phyloP scores from a whole-genome alignment of 1,140 invertebrate genomes.

The Tetramorium parvispinum region DNA sequence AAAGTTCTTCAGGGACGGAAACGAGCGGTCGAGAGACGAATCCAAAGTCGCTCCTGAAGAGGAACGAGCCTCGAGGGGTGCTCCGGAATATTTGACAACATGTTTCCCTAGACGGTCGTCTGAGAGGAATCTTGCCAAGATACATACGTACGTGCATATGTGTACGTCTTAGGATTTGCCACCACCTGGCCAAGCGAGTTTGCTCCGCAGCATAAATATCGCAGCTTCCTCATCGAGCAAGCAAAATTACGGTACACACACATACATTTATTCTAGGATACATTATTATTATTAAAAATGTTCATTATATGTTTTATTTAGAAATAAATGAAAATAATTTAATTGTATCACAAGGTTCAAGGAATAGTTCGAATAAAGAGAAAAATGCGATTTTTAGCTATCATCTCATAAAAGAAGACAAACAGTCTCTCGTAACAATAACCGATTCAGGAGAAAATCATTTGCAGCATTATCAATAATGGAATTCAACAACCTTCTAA shows the following conservation, averaged over 20 bases:
- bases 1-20: conserved; percentile 63
- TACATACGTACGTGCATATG: conserved; percentile 39
- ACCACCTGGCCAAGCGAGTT: not conserved
- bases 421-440: too few relatives aligned
- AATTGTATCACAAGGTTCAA: not conserved
- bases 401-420: not conserved
- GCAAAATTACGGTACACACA: not conserved
- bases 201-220: conserved; percentile 56
- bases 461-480: not conserved
- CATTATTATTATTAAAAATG: not conserved
- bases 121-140: conserved; percentile 56
- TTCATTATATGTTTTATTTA: not conserved
- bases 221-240: conserved; percentile 31
- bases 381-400: not conserved
- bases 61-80: conserved; percentile 67
- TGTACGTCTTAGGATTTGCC: conserved; percentile 39
- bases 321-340: not conserved
- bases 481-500: not conserved
- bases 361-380: not conserved
- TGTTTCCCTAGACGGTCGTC: conserved; percentile 72
- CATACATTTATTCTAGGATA: not conserved
- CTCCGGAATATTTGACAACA: conserved; percentile 74
- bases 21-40: conserved; percentile 66
- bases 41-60: conserved; percentile 70
- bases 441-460: not conserved